A percentile compares a stretch with the other conserved stretches of the same genome.
phyloP scores from a whole-genome alignment of 2,888 invertebrate species.

The Phaonia tiefii region DNA sequence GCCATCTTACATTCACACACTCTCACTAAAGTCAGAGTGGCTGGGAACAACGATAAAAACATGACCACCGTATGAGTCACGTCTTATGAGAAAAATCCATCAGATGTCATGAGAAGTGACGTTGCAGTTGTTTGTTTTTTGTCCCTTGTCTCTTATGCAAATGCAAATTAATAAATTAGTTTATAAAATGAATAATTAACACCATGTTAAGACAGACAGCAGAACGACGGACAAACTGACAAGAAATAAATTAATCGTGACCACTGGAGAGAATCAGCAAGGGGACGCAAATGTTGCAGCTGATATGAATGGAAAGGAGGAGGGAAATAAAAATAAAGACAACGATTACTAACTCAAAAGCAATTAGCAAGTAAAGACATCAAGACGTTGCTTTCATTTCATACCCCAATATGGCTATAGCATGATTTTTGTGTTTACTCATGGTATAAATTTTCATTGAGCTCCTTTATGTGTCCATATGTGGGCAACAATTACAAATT shows the following conservation, averaged over 20 bases:
- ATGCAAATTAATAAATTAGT: constrained; percentile 77
- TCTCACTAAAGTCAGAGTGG: too few species aligned
- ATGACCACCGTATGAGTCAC: too few species aligned
- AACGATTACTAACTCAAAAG: constrained; percentile 15
- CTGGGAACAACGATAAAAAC: too few species aligned
- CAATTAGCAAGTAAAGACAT: constrained; percentile 2
- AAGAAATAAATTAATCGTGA: constrained; percentile 10
- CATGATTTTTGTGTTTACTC: too few species aligned
- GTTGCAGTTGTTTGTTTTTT: not conserved
- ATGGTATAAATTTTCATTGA: too few species aligned
- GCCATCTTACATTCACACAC: too few species aligned
- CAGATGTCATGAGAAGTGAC: not conserved
- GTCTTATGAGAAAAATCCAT: too few species aligned
- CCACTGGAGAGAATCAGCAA: not conserved
- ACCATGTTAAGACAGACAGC: constrained; percentile 70
- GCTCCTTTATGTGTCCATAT: too few species aligned
- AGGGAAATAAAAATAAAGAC: not conserved
- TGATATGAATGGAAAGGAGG: not conserved
- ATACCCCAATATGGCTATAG: too few species aligned
- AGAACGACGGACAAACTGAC: constrained; percentile 15
- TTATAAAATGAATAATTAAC: constrained; percentile 75
- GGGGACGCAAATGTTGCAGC: too few species aligned
- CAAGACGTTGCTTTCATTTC: too few species aligned
- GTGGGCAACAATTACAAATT: too few species aligned
- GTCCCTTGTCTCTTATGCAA: constrained; percentile 6